A percentile compares a stretch with the other conserved stretches of the same genome.
phyloP scores from a whole-genome alignment of 1,140 invertebrate species.

The Drosophila tani region DNA sequence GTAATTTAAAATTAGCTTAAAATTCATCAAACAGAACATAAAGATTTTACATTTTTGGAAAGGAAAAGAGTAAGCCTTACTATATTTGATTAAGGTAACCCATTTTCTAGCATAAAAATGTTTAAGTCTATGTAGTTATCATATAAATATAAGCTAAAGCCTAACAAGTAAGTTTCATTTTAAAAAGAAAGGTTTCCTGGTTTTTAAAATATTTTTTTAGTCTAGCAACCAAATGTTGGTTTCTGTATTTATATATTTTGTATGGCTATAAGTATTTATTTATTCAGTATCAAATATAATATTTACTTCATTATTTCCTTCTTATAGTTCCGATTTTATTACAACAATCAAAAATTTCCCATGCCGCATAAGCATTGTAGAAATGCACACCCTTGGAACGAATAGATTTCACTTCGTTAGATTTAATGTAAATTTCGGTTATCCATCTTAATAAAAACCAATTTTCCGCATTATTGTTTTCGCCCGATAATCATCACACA shows the following conservation, averaged over 20 bases:
- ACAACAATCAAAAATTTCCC: neutral
- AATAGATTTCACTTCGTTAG: constrained; percentile 17
- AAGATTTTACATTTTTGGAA: too few relatives aligned
- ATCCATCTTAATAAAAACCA: constrained; percentile 54
- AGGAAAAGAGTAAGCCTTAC: too few relatives aligned
- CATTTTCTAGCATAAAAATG: too few relatives aligned
- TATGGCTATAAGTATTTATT: neutral
- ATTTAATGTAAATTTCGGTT: constrained; percentile 45
- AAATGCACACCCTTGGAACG: constrained; percentile 9
- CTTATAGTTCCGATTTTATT: too few relatives aligned
- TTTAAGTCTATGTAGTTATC: too few relatives aligned
- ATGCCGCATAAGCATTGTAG: neutral
- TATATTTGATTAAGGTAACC: neutral
- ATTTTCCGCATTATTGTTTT: constrained; percentile 50
- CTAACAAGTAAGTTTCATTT: too few relatives aligned
- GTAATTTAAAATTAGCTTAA: too few relatives aligned
- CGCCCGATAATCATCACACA: constrained; percentile 32
- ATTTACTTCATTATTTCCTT: neutral
- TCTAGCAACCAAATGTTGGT: too few relatives aligned
- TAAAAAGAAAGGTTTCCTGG: neutral
- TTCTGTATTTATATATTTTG: neutral
- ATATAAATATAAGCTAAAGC: too few relatives aligned
- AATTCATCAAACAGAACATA: too few relatives aligned
- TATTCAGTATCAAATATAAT: too few relatives aligned
- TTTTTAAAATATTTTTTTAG: neutral